phyloP scores from a whole-genome alignment of 2,888 invertebrate genomes.

The Drosophila affinis region DNA sequence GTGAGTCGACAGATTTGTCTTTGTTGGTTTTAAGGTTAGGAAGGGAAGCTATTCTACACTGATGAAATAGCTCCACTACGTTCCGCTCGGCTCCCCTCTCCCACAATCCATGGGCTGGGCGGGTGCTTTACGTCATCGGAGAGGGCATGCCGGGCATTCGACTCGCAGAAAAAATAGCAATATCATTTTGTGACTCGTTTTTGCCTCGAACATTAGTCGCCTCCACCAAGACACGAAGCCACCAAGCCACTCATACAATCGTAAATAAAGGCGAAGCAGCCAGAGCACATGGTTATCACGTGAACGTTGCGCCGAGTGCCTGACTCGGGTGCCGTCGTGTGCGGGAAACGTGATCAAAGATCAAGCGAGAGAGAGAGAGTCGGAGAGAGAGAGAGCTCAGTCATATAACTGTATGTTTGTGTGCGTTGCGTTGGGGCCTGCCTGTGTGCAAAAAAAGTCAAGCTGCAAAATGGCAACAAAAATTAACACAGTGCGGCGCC shows the following conservation, averaged over 20 bases:
- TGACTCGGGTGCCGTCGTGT: slow-evolving; percentile 63
- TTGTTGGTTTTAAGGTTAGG: not conserved
- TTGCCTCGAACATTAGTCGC: not conserved
- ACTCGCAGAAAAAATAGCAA: slow-evolving; percentile 27
- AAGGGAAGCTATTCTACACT: slow-evolving; percentile 24
- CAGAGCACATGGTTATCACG: slow-evolving; percentile 76
- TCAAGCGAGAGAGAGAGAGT: slow-evolving; percentile 42
- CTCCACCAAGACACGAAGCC: not conserved
- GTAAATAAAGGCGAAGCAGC: slow-evolving; percentile 14
- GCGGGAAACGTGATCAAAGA: slow-evolving; percentile 80
- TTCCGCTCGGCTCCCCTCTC: too few species aligned
- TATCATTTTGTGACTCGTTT: slow-evolving; percentile 49
- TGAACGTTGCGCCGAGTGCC: slow-evolving; percentile 60
- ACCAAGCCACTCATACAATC: not conserved
- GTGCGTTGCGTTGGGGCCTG: slow-evolving; percentile 32
- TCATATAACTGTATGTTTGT: not conserved
- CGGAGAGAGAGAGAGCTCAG: slow-evolving; percentile 17
- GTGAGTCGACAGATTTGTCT: slow-evolving; percentile 66
- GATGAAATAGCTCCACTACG: slow-evolving; percentile 57
- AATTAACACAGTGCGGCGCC: slow-evolving; percentile 75
- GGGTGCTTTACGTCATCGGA: slow-evolving; percentile 59
- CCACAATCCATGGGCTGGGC: not conserved
- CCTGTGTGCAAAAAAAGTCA: not conserved
- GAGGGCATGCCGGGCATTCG: not conserved
- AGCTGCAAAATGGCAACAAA: slow-evolving; percentile 62